A percentile compares a stretch with the other conserved stretches of the same genome.
Conservation (phyloP, 2,888 invertebrate species). For the Tipula unca region DNA sequence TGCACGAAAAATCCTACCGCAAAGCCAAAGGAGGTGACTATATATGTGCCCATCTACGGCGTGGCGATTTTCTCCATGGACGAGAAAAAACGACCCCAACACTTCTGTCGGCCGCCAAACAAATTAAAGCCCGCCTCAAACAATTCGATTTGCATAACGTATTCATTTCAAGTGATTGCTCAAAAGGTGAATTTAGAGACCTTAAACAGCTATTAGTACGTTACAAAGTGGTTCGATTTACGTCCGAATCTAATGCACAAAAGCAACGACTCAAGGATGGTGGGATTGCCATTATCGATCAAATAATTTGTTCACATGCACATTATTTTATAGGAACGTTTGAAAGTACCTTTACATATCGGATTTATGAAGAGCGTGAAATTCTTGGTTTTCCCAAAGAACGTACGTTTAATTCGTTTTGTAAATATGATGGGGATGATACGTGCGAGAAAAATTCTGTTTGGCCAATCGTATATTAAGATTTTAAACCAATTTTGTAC, state of each 20-base stretch:
- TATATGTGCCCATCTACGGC: conserved; percentile 75
- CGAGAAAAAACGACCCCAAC: conserved; percentile 68
- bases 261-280: conserved; percentile 55
- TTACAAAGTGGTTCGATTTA: conserved; percentile 33
- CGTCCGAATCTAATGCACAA: conserved; percentile 33
- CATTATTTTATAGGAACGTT: conserved; percentile 78
- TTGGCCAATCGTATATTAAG: conserved; percentile 62
- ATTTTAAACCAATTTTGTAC: neutral
- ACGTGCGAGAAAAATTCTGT: conserved; percentile 64
- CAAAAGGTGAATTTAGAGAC: conserved; percentile 44
- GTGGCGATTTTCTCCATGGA: conserved; percentile 77
- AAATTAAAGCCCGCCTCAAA: conserved; percentile 55
- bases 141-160: conserved; percentile 51
- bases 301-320: conserved; percentile 87
- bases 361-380: conserved; percentile 96
- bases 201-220: conserved; percentile 34
- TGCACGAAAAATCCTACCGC: conserved; percentile 45
- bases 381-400: conserved; percentile 75
- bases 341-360: conserved; percentile 92
- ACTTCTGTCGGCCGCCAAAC: conserved; percentile 64
- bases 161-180: conserved; percentile 82
- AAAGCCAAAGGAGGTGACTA: conserved; percentile 60
- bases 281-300: conserved; percentile 86
- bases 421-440: conserved; percentile 47
- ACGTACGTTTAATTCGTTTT: conserved; percentile 74